phyloP scores from a whole-genome alignment of 2,113 vertebrate genomes.

The Seriola rivoliana region DNA sequence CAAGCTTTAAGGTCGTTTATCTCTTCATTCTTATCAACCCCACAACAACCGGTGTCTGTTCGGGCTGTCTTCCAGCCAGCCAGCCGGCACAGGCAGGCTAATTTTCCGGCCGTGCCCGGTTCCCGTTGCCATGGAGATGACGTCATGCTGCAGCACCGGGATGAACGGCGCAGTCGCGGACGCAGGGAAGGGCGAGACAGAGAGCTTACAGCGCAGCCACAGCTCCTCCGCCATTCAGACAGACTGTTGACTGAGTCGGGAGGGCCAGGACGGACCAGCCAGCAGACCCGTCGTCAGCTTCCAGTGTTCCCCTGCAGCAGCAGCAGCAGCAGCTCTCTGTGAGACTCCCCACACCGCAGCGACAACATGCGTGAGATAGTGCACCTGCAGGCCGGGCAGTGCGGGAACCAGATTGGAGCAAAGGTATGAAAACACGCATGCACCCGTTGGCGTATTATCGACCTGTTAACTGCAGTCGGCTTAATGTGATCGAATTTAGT shows the following conservation, averaged over 20 bases:
- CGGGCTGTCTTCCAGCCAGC: neutral
- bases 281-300: neutral
- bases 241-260: slow-evolving; percentile 10
- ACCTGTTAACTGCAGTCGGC: neutral
- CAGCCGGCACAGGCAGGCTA: slow-evolving; percentile 13
- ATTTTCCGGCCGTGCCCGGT: slow-evolving; percentile 56
- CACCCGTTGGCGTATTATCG: no score
- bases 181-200: slow-evolving; percentile 22
- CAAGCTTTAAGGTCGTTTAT: neutral
- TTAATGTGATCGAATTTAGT: slow-evolving; percentile 5
- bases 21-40: neutral
- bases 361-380: slow-evolving; percentile 81
- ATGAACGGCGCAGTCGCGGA: slow-evolving; percentile 58
- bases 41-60: neutral
- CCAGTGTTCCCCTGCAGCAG: slow-evolving; percentile 3
- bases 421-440: slow-evolving; percentile 58
- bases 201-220: slow-evolving; percentile 15
- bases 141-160: slow-evolving; percentile 75
- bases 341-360: neutral
- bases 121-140: slow-evolving; percentile 76
- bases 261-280: slow-evolving; percentile 16
- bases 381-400: slow-evolving; percentile 80
- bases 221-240: slow-evolving; percentile 59
- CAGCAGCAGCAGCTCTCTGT: slow-evolving; percentile 16
- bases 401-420: slow-evolving; percentile 81